These are phyloP conservation scores for Operophtera brumata DNA, from an alignment of 2,888 invertebrate genomes.

Conservation along the genomic window DNA sequence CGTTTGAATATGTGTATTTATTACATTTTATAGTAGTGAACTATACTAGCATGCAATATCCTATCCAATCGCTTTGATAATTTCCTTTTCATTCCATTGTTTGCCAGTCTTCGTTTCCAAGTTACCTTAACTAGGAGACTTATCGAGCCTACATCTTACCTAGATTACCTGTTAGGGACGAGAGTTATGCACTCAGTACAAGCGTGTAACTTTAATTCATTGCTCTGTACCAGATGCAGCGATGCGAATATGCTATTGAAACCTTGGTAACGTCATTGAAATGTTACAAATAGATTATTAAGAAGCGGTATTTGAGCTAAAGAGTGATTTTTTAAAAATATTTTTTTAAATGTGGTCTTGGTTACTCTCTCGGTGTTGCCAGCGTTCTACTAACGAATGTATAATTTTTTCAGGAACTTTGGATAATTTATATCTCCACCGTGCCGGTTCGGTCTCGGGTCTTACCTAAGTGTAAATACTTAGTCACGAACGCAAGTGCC, in stretches of 20 bases:
- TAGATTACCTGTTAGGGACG: background rate
- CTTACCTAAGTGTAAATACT: conserved; percentile 11
- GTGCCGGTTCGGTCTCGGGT: conserved; percentile 10
- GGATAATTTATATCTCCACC: conserved; percentile 19
- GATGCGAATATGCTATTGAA: background rate
- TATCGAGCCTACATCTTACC: background rate
- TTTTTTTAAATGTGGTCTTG: background rate
- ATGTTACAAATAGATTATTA: background rate
- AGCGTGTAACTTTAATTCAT: background rate
- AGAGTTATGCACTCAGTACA: background rate
- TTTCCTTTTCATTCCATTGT: conserved; percentile 1
- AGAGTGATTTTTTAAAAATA: background rate
- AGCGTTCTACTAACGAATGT: conserved; percentile 7
- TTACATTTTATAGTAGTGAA: background rate
- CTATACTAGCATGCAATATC: conserved; percentile 7
- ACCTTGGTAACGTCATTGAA: background rate
- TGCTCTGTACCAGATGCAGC: background rate
- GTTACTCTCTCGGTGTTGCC: background rate
- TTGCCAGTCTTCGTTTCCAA: conserved; percentile 6
- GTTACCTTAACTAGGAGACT: background rate
- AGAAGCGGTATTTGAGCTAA: conserved; percentile 2
- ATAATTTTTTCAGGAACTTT: conserved; percentile 16
- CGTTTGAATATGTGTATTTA: background rate
- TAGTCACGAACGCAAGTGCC: too few species aligned
- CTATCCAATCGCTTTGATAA: conserved; percentile 1